phyloP scores from a whole-genome alignment of 2,797 vertebrate genomes.

The Eleutherodactylus coqui region DNA sequence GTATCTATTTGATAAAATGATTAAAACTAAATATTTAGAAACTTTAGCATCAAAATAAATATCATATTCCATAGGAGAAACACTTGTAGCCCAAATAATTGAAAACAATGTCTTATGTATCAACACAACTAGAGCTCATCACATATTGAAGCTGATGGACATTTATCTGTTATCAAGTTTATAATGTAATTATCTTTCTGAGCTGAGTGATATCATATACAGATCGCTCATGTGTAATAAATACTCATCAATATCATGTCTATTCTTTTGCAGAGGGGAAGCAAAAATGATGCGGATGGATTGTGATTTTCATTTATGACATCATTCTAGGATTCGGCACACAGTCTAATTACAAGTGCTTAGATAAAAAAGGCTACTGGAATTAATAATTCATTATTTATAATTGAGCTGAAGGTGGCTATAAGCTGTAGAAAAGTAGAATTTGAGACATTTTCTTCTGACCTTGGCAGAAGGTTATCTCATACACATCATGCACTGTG shows the following conservation, averaged over 20 bases:
- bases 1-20: neutral
- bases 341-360: neutral
- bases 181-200: neutral
- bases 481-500: neutral
- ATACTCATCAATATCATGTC: slow-evolving; percentile 5
- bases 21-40: neutral
- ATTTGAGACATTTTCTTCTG: neutral
- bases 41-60: neutral
- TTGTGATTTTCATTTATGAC: neutral
- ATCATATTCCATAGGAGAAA: neutral
- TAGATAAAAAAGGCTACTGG: neutral
- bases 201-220: neutral
- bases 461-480: neutral
- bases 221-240: slow-evolving; percentile 12
- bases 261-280: neutral
- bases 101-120: neutral
- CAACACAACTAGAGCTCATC: neutral
- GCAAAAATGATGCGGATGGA: neutral
- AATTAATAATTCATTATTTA: neutral
- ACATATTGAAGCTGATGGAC: slow-evolving; percentile 6
- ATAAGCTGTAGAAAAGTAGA: neutral
- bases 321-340: neutral
- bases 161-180: neutral
- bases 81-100: neutral
- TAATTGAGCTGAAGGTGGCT: neutral